Evolutionary conservation across 2,113 vertebrate genomes (phyloP).

Genomic region (Catharus bicknelli): DNA sequence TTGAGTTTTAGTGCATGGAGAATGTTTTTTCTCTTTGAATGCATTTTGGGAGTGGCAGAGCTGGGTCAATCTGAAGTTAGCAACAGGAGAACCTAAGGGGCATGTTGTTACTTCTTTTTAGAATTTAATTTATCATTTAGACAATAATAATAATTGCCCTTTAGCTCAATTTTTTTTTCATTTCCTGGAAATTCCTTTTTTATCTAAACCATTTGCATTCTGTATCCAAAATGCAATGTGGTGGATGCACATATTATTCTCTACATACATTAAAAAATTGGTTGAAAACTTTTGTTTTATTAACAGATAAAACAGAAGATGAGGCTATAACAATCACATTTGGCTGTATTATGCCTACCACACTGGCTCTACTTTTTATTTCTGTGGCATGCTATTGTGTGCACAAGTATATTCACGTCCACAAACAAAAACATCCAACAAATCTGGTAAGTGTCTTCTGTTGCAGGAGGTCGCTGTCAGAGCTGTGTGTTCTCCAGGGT

Average conservation of each 20-base stretch:
- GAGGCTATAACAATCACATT: constrained; percentile 60
- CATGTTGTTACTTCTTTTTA: neutral
- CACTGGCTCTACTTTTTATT: constrained; percentile 64
- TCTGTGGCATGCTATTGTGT: constrained; percentile 62
- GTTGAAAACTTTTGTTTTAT: constrained; percentile 3
- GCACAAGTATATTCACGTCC: constrained; percentile 74
- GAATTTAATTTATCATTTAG: neutral
- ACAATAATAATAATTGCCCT: neutral
- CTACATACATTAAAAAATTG: neutral
- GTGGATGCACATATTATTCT: neutral
- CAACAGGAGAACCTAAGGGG: neutral
- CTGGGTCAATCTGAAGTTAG: neutral
- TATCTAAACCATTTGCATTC: neutral
- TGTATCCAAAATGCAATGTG: neutral
- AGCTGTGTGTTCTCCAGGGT: neutral
- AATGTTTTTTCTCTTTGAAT: neutral
- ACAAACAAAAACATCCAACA: constrained; percentile 73
- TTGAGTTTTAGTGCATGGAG: neutral
- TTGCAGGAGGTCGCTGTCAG: neutral
- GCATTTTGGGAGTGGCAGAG: neutral
- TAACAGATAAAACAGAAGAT: constrained; percentile 68
- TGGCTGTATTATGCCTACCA: constrained; percentile 72
- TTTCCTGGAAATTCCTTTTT: neutral
- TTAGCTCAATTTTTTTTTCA: neutral
- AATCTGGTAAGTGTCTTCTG: constrained; percentile 76